These are phyloP conservation scores for Pygmarrhopalites habei DNA, from an alignment of 1,140 invertebrate genomes.

Conservation along the genomic window DNA sequence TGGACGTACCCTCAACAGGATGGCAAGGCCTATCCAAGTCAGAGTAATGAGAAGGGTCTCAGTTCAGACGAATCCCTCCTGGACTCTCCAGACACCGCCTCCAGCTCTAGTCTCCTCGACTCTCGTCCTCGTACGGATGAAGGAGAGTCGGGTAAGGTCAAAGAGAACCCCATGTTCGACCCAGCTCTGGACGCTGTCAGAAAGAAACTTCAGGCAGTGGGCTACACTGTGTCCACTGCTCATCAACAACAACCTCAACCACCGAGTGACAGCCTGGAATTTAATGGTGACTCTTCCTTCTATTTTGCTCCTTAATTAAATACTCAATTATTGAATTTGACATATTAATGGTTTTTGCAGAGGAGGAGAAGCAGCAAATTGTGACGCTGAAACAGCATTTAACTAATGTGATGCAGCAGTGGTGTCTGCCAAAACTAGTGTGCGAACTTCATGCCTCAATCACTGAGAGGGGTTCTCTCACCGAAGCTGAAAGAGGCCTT, in stretches of 20 bases:
- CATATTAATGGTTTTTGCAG: too few species aligned
- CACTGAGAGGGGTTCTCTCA: constrained; percentile 56
- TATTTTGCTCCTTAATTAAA: constrained; percentile 6
- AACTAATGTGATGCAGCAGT: constrained; percentile 32
- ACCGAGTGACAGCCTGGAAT: too few species aligned
- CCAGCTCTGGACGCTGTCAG: constrained; percentile 7
- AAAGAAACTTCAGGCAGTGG: constrained; percentile 5
- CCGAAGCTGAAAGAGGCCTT: constrained; percentile 61
- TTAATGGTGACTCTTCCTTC: constrained; percentile 5
- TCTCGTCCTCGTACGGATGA: background rate
- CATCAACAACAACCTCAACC: background rate
- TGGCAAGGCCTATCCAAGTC: background rate
- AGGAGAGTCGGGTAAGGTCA: background rate
- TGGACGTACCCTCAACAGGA: constrained; percentile 16
- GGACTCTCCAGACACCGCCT: background rate
- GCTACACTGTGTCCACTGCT: background rate
- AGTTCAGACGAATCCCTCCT: background rate
- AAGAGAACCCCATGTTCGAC: constrained; percentile 1
- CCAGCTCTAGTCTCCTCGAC: background rate
- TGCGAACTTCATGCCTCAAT: constrained; percentile 61
- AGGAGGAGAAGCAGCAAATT: constrained; percentile 30
- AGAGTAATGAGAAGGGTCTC: background rate
- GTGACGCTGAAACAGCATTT: constrained; percentile 22
- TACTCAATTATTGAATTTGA: too few species aligned
- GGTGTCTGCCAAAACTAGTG: constrained; percentile 65